These are phyloP conservation scores for Streptopelia turtur DNA, from an alignment of 2,797 vertebrate genomes.

Conservation along the genomic window DNA sequence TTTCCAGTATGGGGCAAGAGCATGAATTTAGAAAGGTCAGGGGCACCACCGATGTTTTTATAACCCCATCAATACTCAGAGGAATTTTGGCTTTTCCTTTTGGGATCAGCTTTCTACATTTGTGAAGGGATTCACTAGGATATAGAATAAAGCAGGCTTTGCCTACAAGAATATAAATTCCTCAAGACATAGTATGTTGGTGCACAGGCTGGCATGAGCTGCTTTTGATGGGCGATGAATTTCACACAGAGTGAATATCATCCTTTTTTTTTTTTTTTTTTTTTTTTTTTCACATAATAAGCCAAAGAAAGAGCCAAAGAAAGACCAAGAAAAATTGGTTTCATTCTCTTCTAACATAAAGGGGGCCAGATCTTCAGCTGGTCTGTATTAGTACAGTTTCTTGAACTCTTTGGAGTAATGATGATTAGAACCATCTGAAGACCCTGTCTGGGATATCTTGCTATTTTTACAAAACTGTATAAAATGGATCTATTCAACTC, in stretches of 20 bases:
- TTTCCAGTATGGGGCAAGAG: background rate
- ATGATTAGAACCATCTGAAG: slow-evolving; percentile 57
- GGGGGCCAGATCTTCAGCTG: slow-evolving; percentile 17
- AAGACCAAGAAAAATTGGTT: slow-evolving; percentile 14
- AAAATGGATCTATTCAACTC: background rate
- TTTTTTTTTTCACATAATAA: background rate
- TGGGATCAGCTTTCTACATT: background rate
- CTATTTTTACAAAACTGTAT: background rate
- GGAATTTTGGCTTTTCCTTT: background rate
- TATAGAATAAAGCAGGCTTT: background rate
- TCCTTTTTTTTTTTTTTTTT: background rate
- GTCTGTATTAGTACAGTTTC: slow-evolving; percentile 38
- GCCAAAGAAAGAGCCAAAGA: background rate
- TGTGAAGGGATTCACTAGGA: background rate
- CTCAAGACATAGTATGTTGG: background rate
- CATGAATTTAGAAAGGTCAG: background rate
- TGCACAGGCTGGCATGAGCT: background rate
- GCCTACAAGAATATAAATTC: background rate
- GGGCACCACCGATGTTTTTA: background rate
- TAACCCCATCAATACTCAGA: background rate
- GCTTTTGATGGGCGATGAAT: background rate
- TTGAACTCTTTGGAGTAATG: slow-evolving; percentile 23
- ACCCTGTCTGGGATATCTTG: background rate
- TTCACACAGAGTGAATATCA: background rate
- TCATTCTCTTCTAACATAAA: background rate